Evolutionary conservation across 2,888 invertebrate species (phyloP).

Genomic region (Orthosia gothica): DNA sequence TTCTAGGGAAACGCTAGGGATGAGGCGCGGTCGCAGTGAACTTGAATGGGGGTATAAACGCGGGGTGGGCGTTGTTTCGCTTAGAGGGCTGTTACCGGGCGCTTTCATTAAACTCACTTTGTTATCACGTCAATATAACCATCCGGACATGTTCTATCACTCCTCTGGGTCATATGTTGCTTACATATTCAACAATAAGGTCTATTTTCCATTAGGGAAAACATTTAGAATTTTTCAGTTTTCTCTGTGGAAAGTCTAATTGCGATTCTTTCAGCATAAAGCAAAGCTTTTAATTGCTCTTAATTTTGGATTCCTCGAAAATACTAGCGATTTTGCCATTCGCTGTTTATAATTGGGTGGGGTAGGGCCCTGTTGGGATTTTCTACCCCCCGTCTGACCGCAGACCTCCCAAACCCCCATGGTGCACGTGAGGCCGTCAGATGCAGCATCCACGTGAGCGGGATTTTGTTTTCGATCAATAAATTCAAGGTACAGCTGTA

Average conservation of each 20-base stretch:
- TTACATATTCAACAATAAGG: constrained; percentile 38
- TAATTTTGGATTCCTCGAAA: not conserved
- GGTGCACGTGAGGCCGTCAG: constrained; percentile 54
- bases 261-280: constrained; percentile 17
- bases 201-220: constrained; percentile 48
- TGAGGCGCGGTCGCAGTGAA: constrained; percentile 83
- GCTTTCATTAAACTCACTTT: constrained; percentile 82
- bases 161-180: constrained; percentile 58
- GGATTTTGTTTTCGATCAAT: constrained; percentile 71
- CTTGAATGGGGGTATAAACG: constrained; percentile 81
- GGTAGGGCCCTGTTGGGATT: not conserved
- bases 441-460: constrained; percentile 67
- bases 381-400: constrained; percentile 9
- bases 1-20: constrained; percentile 78
- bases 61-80: constrained; percentile 85
- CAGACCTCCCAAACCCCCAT: constrained; percentile 10
- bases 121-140: constrained; percentile 71
- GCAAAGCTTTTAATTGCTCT: constrained; percentile 14
- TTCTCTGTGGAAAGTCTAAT: constrained; percentile 12
- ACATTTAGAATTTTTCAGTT: not conserved
- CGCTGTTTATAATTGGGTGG: constrained; percentile 9
- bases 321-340: constrained; percentile 6
- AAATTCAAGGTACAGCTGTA: constrained; percentile 65
- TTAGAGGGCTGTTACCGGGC: constrained; percentile 80
- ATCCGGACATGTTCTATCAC: constrained; percentile 52